A percentile compares a stretch with the other conserved stretches of the same genome.
These are phyloP conservation scores for Plemyria rubiginata DNA, from an alignment of 2,888 invertebrate species.

Conservation along the genomic window DNA sequence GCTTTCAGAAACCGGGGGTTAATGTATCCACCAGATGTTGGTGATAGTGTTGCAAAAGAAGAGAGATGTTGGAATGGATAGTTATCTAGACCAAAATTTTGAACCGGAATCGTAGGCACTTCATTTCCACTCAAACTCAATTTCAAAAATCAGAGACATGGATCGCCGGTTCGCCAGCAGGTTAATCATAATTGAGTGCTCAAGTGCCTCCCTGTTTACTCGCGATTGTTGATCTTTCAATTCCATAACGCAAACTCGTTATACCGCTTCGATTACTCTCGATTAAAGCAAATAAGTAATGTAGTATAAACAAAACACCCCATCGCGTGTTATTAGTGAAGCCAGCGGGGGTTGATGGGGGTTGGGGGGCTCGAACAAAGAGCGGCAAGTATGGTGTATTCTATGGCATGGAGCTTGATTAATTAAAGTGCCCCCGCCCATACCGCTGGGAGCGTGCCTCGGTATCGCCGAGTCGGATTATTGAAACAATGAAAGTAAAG, in stretches of 20 bases:
- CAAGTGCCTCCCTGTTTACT: constrained; percentile 31
- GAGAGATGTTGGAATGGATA: too few relatives aligned
- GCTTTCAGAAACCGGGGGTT: too few relatives aligned
- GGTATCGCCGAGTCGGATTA: constrained; percentile 65
- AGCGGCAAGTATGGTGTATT: constrained; percentile 29
- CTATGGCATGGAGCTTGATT: constrained; percentile 61
- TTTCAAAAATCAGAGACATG: not conserved
- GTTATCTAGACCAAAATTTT: too few relatives aligned
- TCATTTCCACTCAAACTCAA: not conserved
- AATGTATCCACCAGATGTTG: too few relatives aligned
- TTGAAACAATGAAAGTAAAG: constrained; percentile 65
- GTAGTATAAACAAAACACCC: constrained; percentile 70
- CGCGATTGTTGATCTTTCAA: constrained; percentile 43
- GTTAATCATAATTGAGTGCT: constrained; percentile 29
- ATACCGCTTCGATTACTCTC: constrained; percentile 67
- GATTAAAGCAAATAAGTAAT: constrained; percentile 71
- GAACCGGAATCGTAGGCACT: too few relatives aligned
- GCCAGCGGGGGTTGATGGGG: constrained; percentile 55
- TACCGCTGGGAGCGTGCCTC: constrained; percentile 69
- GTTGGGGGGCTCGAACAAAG: constrained; percentile 67
- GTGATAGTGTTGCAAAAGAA: too few relatives aligned
- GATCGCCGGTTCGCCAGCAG: constrained; percentile 19
- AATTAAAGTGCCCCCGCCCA: constrained; percentile 81
- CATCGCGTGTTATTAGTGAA: constrained; percentile 68
- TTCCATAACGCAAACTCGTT: constrained; percentile 52